Percentiles rank a stretch among this genome's conserved stretches.
phyloP scores from a whole-genome alignment of 2,113 vertebrate species.

The Macroglossus sobrinus region DNA sequence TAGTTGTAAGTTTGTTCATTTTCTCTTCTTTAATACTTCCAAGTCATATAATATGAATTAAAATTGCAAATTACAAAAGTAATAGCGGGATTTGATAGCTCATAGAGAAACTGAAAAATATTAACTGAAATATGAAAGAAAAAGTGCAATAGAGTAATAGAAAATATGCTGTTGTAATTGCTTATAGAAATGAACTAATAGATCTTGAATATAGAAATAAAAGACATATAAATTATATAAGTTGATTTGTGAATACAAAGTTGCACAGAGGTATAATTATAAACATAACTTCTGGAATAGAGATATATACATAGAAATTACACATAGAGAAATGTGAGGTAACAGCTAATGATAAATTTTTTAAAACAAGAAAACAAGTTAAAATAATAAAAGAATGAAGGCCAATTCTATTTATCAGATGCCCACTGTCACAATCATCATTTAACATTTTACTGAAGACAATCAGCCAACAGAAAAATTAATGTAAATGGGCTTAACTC shows the following conservation, averaged over 20 bases:
- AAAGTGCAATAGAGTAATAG: background rate
- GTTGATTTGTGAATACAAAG: background rate
- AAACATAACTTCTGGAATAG: background rate
- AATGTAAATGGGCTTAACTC: background rate
- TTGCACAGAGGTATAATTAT: background rate
- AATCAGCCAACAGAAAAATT: background rate
- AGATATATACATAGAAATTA: background rate
- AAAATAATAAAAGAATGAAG: slow-evolving; percentile 8
- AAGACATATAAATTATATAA: background rate
- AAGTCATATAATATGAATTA: background rate
- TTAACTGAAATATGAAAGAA: background rate
- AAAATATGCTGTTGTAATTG: slow-evolving; percentile 13
- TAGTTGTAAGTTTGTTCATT: background rate
- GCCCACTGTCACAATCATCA: background rate
- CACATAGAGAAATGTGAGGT: background rate
- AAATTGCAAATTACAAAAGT: background rate
- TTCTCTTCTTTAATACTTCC: background rate
- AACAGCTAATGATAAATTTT: background rate
- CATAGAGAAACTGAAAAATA: background rate
- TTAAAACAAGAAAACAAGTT: background rate
- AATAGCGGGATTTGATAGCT: background rate
- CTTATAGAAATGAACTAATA: background rate
- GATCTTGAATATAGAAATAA: background rate
- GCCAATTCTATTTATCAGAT: background rate
- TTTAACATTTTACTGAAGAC: background rate